Conservation (phyloP, 2,888 invertebrate species). For the Acheta domesticus region DNA sequence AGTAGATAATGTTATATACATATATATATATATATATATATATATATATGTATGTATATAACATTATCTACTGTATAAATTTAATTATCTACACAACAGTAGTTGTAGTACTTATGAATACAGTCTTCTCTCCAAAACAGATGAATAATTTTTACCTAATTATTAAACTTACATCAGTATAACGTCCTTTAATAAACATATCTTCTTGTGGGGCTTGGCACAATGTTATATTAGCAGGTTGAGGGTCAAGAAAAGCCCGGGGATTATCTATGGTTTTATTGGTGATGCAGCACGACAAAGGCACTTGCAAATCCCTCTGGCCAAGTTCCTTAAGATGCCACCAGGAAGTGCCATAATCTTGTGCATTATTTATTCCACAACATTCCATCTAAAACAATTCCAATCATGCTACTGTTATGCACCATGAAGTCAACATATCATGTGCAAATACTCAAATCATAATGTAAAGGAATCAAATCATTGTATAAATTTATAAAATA, state of each 20-base stretch:
- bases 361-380: slow-evolving; percentile 73
- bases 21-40: too few relatives aligned
- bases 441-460: too few relatives aligned
- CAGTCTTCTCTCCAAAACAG: too few relatives aligned
- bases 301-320: slow-evolving; percentile 53
- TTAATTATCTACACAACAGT: too few relatives aligned
- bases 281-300: slow-evolving; percentile 67
- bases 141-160: too few relatives aligned
- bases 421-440: background rate
- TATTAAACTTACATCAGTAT: slow-evolving; percentile 53
- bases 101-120: too few relatives aligned
- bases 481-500: too few relatives aligned
- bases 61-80: too few relatives aligned
- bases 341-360: slow-evolving; percentile 75
- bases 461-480: too few relatives aligned
- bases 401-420: background rate
- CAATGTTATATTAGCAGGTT: slow-evolving; percentile 64
- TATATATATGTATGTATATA: too few relatives aligned
- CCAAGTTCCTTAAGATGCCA: slow-evolving; percentile 75
- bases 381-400: slow-evolving; percentile 62
- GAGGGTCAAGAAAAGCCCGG: slow-evolving; percentile 67
- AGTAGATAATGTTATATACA: too few relatives aligned
- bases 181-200: slow-evolving; percentile 56
- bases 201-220: slow-evolving; percentile 66
- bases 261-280: slow-evolving; percentile 50